phyloP scores from a whole-genome alignment of 2,113 vertebrate genomes.

The Chrysochloris asiatica region DNA sequence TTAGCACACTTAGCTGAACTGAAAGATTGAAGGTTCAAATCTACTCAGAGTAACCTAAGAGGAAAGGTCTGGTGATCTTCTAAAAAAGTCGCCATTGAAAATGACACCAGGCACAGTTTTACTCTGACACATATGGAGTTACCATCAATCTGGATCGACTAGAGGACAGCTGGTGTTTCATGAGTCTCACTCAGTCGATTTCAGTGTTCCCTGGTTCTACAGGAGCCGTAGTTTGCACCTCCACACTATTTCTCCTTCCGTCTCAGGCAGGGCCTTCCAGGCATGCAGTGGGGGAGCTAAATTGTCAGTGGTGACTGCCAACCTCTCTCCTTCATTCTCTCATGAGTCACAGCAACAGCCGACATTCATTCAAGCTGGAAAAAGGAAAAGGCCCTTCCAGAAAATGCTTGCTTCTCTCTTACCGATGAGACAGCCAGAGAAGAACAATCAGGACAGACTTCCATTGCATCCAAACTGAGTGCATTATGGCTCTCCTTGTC shows the following conservation, averaged over 20 bases:
- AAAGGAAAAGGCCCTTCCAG: background rate
- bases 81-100: background rate
- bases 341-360: no score
- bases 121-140: background rate
- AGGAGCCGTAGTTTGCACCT: fast-evolving
- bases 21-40: background rate
- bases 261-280: fast-evolving
- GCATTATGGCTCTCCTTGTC: background rate
- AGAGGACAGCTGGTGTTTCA: background rate
- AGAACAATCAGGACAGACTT: background rate
- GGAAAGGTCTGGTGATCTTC: background rate
- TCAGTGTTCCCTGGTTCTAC: fast-evolving
- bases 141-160: background rate
- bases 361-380: background rate
- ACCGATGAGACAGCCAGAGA: background rate
- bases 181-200: background rate
- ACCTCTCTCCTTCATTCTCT: background rate
- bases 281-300: fast-evolving
- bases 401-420: background rate
- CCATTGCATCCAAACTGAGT: fast-evolving
- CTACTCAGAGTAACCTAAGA: background rate
- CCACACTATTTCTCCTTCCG: no score
- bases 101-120: background rate
- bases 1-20: background rate
- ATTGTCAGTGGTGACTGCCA: background rate